phyloP scores from a whole-genome alignment of 2,888 invertebrate genomes.

The Lasius platythorax region DNA sequence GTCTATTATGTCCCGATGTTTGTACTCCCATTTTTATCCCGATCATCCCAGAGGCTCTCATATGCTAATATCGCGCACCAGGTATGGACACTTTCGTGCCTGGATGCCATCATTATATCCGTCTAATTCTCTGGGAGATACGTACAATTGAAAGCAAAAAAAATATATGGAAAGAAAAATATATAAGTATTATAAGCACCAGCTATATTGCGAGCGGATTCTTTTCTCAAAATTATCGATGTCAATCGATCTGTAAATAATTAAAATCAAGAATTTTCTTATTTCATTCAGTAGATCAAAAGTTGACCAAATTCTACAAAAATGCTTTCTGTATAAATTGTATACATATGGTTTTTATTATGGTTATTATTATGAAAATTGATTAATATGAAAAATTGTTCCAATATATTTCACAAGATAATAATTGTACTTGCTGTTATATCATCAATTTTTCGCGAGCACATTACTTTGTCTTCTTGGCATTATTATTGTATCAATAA shows the following conservation, averaged over 20 bases:
- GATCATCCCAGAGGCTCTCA: slow-evolving; percentile 79
- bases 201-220: not conserved
- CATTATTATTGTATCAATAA: not conserved
- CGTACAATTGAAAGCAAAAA: not conserved
- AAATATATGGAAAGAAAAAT: not conserved
- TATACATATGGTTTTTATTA: not conserved
- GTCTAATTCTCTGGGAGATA: not conserved
- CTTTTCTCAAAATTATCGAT: not conserved
- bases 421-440: not conserved
- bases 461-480: not conserved
- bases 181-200: not conserved
- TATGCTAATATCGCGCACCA: slow-evolving; percentile 72
- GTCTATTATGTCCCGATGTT: slow-evolving; percentile 81
- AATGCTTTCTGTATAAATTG: not conserved
- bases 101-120: not conserved
- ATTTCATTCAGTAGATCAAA: not conserved
- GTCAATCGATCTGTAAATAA: not conserved
- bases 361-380: not conserved
- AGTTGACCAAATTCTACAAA: not conserved
- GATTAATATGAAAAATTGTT: not conserved
- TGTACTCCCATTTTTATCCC: slow-evolving; percentile 83
- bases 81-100: slow-evolving; percentile 57
- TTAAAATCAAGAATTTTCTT: not conserved
- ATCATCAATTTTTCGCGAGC: not conserved
- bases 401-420: not conserved